phyloP scores from a whole-genome alignment of 2,888 invertebrate species.

The Epistrophe eligans region DNA sequence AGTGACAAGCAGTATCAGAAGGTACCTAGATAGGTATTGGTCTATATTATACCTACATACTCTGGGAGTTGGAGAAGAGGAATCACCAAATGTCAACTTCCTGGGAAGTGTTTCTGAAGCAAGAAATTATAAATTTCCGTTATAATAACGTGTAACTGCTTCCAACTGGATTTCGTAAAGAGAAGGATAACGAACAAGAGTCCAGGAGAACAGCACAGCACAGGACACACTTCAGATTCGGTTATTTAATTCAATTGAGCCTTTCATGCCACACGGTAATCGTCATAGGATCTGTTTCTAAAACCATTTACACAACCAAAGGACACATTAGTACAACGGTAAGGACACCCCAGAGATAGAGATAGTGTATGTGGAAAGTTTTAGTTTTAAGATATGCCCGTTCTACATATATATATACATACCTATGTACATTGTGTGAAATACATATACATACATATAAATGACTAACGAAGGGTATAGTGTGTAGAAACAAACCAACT shows the following conservation, averaged over 20 bases:
- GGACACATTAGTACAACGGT: conserved; percentile 62
- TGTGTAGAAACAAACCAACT: conserved; percentile 69
- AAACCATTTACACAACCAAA: conserved; percentile 72
- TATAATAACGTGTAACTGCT: conserved; percentile 72
- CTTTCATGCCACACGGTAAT: conserved; percentile 75
- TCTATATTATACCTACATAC: not conserved
- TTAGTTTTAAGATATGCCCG: conserved; percentile 66
- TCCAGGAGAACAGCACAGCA: conserved; percentile 21
- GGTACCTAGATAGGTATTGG: not conserved
- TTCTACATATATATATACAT: conserved; percentile 16
- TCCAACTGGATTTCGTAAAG: conserved; percentile 36
- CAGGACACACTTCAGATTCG: conserved; percentile 65
- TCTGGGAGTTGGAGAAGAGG: not conserved
- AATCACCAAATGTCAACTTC: conserved; percentile 76
- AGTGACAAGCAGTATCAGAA: not conserved
- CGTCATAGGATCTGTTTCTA: conserved; percentile 73
- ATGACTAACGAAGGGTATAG: conserved; percentile 39
- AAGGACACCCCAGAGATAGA: conserved; percentile 34
- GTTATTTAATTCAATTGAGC: conserved; percentile 76
- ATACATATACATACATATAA: not conserved
- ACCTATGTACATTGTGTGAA: conserved; percentile 1
- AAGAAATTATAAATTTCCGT: conserved; percentile 76
- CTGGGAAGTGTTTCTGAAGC: conserved; percentile 75
- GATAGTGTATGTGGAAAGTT: conserved; percentile 53
- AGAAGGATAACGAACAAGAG: conserved; percentile 48